These are phyloP conservation scores for Teinopalpus imperialis DNA, from an alignment of 2,888 invertebrate species.

Conservation along the genomic window DNA sequence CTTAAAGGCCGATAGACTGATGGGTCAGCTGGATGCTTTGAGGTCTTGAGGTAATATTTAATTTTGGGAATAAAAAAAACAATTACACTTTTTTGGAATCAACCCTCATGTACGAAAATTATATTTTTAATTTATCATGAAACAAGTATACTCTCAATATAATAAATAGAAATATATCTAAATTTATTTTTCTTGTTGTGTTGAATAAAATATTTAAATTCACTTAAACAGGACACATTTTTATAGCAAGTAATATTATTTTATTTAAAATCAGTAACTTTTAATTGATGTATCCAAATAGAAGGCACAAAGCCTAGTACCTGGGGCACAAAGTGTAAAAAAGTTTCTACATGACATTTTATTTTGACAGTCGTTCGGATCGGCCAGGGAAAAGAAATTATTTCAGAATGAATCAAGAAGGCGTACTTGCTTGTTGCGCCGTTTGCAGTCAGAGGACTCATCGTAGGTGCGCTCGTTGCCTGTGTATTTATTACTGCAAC, in stretches of 20 bases:
- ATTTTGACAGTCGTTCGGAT: slow-evolving; percentile 44
- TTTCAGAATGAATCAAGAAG: slow-evolving; percentile 77
- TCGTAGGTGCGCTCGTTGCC: slow-evolving; percentile 89
- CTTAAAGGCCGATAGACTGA: no score
- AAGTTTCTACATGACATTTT: slow-evolving; percentile 41
- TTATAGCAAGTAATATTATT: background rate
- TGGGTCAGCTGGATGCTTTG: no score
- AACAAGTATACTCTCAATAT: no score
- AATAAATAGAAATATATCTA: no score
- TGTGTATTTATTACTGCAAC: slow-evolving; percentile 88
- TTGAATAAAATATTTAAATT: no score
- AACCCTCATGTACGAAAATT: no score
- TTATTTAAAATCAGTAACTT: background rate
- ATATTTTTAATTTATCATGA: no score
- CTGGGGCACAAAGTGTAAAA: slow-evolving; percentile 10
- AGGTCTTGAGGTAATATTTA: no score
- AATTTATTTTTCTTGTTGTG: no score
- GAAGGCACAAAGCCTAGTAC: slow-evolving; percentile 8
- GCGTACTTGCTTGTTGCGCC: slow-evolving; percentile 76
- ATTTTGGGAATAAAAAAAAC: no score
- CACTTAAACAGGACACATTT: no score
- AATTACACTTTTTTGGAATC: no score
- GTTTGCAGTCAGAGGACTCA: slow-evolving; percentile 85
- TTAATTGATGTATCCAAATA: background rate
- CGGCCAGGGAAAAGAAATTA: slow-evolving; percentile 53